Base-by-base conservation (phyloP, 92 coral and sea anemone species). In the Phymanthus crucifer region DNA sequence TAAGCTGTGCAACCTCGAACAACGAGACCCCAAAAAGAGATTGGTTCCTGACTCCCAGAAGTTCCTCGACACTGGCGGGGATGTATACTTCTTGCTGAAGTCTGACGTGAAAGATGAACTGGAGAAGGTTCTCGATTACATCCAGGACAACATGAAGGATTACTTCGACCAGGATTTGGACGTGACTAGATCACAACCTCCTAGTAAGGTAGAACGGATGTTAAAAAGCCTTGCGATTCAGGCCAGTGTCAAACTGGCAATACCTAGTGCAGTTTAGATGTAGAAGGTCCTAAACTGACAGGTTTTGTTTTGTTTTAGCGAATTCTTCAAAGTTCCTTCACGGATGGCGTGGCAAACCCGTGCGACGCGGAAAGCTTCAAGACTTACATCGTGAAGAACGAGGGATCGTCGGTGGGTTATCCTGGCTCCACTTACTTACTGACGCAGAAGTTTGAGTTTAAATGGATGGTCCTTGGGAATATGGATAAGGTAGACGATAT, bases 41-140 rank as follows among this genome's bases (percentile, higher is more conserved):
- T 89, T 91, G 18, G 69, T 91, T 38, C 47, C 67, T 21, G 87
- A 81, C 79, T 91, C 96, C 13, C 80, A 84, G 79, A 91, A 91
- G 58, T 91, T 91, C 54, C 54, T 91, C 37, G 89, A 91, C 33
- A 91, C 96, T 1, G 96, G 96, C 3, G 96, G 96, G 6, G 96
- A 91, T 73, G 73, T 89, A 50, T 91, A 70, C 76, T 91, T 89
- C 86, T 68, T 83, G 14, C 90, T 89, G 24, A 92, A 92, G 34
- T 86, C 97, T 2, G 89, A 89, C 52, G 74, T 50, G 0, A 50
- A 74, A 32, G 88, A 70, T 0, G 84, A 81, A 3, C 23, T 80
- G 35, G 91, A 87, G 32, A 77, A 86, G 46, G 87, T 79, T 66
- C 88, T 86, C 27, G 80, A 18, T 24, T 9, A 74, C 18, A 33